Evolutionary conservation across 2,888 invertebrate genomes (phyloP).

Genomic region (Yponomeuta malinellus): DNA sequence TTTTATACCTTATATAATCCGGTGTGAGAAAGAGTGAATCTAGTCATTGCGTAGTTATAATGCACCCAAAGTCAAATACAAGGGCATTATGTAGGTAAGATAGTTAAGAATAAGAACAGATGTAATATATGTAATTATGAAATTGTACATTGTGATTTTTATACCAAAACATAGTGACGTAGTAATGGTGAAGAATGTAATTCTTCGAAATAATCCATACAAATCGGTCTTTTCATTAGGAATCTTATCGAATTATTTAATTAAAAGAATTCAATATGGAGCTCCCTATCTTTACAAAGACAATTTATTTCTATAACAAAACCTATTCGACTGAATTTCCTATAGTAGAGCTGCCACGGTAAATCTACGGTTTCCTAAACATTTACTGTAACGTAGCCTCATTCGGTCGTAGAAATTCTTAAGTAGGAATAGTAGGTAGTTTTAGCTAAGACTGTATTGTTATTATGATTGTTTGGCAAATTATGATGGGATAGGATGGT

Average conservation of each 20-base stretch:
- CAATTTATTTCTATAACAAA: too few species aligned
- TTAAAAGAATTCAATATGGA: too few species aligned
- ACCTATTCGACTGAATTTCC: too few species aligned
- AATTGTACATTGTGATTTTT: constrained; percentile 2
- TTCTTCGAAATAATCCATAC: background rate
- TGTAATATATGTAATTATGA: background rate
- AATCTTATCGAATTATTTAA: too few species aligned
- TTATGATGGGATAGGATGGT: background rate
- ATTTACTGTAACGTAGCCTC: too few species aligned
- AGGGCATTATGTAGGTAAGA: background rate
- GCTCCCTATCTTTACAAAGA: too few species aligned
- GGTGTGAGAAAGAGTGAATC: constrained; percentile 40
- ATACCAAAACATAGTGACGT: background rate
- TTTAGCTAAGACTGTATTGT: constrained; percentile 3
- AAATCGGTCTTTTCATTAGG: too few species aligned
- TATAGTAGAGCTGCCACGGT: too few species aligned
- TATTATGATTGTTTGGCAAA: background rate
- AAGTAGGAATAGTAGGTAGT: background rate
- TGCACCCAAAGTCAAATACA: background rate
- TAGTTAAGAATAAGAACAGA: background rate
- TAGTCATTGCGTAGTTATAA: constrained; percentile 46
- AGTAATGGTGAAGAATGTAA: background rate
- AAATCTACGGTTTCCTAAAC: too few species aligned
- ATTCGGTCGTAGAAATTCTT: too few species aligned
- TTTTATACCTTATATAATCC: background rate